Evolutionary conservation across 1,140 invertebrate species (phyloP), one percentile per base, ranked within the genome.

Genomic region (Drosophila erecta): DNA sequence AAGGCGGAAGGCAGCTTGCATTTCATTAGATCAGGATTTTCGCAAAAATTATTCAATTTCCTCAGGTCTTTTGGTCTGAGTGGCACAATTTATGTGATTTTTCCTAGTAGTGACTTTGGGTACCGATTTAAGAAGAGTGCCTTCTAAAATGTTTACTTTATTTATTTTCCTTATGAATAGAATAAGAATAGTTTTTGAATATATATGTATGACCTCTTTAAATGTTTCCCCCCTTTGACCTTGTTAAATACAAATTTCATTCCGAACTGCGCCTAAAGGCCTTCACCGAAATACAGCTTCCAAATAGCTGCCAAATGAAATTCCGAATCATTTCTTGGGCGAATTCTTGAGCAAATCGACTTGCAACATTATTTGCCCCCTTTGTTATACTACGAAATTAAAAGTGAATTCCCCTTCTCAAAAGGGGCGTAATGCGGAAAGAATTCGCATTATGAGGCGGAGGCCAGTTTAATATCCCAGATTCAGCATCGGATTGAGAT

Each of bases 1-100:
- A 38, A 66, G 60, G 20, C 20, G 27, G 8, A 38, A 66, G 37
- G 64, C 20, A n/a, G 64, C 60, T 65, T 37, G 60, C 33, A 65
- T 66, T 65, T 51, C 37, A 67, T 66, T 65, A 65, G 30, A 24
- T 67, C 15, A 14, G 35, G 60, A 24, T 53, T 61, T 66, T 67
- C 15, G 14, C 35, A 60, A 67, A 53, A 44, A 51, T 53, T 53
- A 65, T 51, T 43, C 27, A 64, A 64, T 62, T 64, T 64, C 47
- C 37, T n/a, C n/a, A n/a, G 15, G 24, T 38, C 3, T 22, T 20
- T 24, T 4, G 8, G 3, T 17, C 27, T 38, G 15, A n/a, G 10
- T 30, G 53, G 17, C 14, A 41, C 20, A 30, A 41, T 61, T 40
- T 30, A n/a, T 37, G 15, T 17, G 49, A 35, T 35, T 35, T 51